phyloP scores from a whole-genome alignment of 2,113 vertebrate species.

The Colaptes auratus region DNA sequence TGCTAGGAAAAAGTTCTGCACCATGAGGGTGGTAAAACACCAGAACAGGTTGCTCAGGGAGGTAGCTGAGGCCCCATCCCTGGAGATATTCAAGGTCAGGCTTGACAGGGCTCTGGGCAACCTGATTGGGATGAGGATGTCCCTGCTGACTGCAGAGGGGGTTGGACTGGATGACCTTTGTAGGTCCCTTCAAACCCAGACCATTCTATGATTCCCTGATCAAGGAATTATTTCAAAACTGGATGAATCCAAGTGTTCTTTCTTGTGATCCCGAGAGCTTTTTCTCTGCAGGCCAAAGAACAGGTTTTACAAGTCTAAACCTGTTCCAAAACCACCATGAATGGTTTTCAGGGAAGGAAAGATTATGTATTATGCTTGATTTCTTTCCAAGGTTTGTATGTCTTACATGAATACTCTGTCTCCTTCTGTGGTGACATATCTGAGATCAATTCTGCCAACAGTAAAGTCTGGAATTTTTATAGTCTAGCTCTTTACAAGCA shows the following conservation, averaged over 20 bases:
- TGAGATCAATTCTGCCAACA: constrained; percentile 61
- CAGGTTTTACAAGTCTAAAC: constrained; percentile 28
- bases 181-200: too few species aligned
- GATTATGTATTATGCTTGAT: constrained; percentile 49
- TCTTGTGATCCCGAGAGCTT: background rate
- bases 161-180: too few species aligned
- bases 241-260: background rate
- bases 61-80: too few species aligned
- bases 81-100: too few species aligned
- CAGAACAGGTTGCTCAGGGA: too few species aligned
- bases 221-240: background rate
- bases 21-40: too few species aligned
- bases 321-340: constrained; percentile 12
- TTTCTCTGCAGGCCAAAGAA: constrained; percentile 8
- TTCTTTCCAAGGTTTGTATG: constrained; percentile 41
- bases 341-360: constrained; percentile 44
- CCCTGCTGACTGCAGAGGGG: too few species aligned
- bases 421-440: constrained; percentile 61
- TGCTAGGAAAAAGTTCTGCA: too few species aligned
- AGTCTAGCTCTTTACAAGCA: constrained; percentile 20
- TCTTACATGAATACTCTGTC: constrained; percentile 61
- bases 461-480: constrained; percentile 65
- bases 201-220: too few species aligned
- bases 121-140: too few species aligned
- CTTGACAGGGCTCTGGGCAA: too few species aligned